Percentiles rank a stretch among this genome's conserved stretches.
These are phyloP conservation scores for Campylorhamphus procurvoides DNA, from an alignment of 2,113 vertebrate species.

Conservation along the genomic window DNA sequence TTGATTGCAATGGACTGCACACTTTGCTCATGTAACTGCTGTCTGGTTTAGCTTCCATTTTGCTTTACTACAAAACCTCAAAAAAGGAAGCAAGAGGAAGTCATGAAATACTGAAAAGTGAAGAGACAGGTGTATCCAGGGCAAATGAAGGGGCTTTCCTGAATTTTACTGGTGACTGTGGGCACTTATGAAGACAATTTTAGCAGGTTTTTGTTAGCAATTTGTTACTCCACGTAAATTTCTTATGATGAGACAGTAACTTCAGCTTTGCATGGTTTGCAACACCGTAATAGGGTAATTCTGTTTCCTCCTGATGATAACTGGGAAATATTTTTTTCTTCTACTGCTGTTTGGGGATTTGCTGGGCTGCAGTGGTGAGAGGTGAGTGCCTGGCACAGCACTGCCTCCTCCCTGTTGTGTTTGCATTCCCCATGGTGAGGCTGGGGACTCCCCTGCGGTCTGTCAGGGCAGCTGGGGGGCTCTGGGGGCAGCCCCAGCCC, in stretches of 20 bases:
- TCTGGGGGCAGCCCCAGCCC: accelerated
- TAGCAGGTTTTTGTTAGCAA: background rate
- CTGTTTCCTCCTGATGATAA: background rate
- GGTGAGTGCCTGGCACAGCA: accelerated
- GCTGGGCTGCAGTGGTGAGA: background rate
- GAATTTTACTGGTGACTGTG: background rate
- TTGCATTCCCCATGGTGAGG: accelerated
- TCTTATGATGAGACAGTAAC: background rate
- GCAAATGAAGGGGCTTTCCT: background rate
- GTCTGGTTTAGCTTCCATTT: background rate
- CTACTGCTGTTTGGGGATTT: accelerated
- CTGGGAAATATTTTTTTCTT: background rate
- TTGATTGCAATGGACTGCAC: constrained; percentile 14
- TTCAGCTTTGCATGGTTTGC: background rate
- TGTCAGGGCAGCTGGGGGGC: accelerated
- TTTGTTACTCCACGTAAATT: background rate
- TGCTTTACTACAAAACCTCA: background rate
- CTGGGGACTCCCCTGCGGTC: accelerated
- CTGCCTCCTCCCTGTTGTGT: background rate
- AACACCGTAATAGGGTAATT: background rate
- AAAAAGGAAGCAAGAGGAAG: background rate
- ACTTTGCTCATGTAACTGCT: background rate
- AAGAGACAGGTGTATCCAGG: background rate
- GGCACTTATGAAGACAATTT: background rate
- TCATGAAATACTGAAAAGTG: background rate